Evolutionary conservation across 2,113 vertebrate genomes (phyloP).

Genomic region (Oostethus manadensis): DNA sequence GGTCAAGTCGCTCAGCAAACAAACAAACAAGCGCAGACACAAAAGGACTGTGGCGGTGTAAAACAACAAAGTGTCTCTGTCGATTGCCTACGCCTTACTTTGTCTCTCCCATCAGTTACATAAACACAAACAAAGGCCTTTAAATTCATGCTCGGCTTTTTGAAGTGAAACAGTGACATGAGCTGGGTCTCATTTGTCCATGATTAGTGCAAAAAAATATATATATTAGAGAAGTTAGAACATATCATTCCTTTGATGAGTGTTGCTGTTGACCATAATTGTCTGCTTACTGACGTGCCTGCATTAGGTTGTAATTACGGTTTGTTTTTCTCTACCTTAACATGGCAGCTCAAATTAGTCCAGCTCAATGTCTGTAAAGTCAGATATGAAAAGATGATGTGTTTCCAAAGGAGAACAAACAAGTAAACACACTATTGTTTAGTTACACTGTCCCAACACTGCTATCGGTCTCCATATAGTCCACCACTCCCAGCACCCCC

Average conservation of each 20-base stretch:
- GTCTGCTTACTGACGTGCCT: slow-evolving; percentile 46
- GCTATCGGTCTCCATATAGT: slow-evolving; percentile 30
- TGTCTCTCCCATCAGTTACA: slow-evolving; percentile 64
- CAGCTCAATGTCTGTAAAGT: slow-evolving; percentile 55
- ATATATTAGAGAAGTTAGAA: slow-evolving; percentile 43
- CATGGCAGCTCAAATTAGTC: slow-evolving; percentile 52
- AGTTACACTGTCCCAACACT: slow-evolving; percentile 13
- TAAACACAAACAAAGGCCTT: slow-evolving; percentile 68
- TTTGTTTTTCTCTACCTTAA: slow-evolving; percentile 52
- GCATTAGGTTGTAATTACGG: slow-evolving; percentile 66
- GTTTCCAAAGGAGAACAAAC: neutral
- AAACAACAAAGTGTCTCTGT: slow-evolving; percentile 66
- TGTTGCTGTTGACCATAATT: slow-evolving; percentile 58
- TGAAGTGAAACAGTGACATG: slow-evolving; percentile 67
- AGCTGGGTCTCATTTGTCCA: slow-evolving; percentile 57
- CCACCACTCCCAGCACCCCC: slow-evolving; percentile 74
- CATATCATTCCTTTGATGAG: slow-evolving; percentile 58
- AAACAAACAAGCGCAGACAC: slow-evolving; percentile 54
- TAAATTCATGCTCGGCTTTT: slow-evolving; percentile 54
- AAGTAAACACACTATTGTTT: neutral
- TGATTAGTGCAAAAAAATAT: slow-evolving; percentile 58
- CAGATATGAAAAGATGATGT: slow-evolving; percentile 18
- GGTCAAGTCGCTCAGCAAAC: slow-evolving; percentile 71
- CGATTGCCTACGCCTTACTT: slow-evolving; percentile 65
- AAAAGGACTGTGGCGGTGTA: slow-evolving; percentile 54